phyloP scores from a whole-genome alignment of 2,797 vertebrate species.

The Neosilurus hyrtlii region DNA sequence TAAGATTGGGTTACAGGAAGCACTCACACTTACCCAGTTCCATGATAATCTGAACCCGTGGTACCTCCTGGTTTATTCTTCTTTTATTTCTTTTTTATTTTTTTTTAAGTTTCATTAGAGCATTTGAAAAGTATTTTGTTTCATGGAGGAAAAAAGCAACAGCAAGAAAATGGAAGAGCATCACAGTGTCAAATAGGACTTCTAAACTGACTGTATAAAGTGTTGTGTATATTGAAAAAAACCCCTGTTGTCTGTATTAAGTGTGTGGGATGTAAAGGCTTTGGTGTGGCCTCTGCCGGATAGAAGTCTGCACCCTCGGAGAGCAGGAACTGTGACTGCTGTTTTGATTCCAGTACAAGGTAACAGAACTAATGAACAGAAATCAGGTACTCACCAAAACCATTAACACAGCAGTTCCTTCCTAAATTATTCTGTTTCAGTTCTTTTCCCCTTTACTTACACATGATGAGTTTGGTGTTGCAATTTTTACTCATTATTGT shows the following conservation, averaged over 20 bases:
- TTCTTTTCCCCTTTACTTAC: constrained; percentile 63
- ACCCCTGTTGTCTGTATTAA: constrained; percentile 71
- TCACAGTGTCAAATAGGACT: constrained; percentile 37
- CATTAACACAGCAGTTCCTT: constrained; percentile 71
- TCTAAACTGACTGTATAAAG: constrained; percentile 68
- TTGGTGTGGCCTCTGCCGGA: constrained; percentile 80
- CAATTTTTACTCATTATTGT: constrained; percentile 53
- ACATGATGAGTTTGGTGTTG: constrained; percentile 62
- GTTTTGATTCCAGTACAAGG: constrained; percentile 59
- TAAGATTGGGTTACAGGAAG: background rate
- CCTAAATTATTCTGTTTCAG: constrained; percentile 74
- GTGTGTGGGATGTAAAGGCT: constrained; percentile 71
- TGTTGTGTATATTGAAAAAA: constrained; percentile 79
- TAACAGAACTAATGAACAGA: constrained; percentile 61
- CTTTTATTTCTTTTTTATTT: background rate
- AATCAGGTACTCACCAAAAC: constrained; percentile 79
- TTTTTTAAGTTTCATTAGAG: constrained; percentile 18
- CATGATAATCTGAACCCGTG: constrained; percentile 52
- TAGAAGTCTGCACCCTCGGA: constrained; percentile 72
- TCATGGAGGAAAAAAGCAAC: constrained; percentile 14
- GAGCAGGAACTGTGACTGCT: constrained; percentile 77
- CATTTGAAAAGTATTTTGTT: constrained; percentile 4
- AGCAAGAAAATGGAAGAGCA: background rate
- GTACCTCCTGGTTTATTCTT: constrained; percentile 40
- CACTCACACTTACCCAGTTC: constrained; percentile 23